Evolutionary conservation across 2,888 invertebrate genomes (phyloP), one percentile per base, ranked within the genome.

Genomic region (Sphinx pinastri): DNA sequence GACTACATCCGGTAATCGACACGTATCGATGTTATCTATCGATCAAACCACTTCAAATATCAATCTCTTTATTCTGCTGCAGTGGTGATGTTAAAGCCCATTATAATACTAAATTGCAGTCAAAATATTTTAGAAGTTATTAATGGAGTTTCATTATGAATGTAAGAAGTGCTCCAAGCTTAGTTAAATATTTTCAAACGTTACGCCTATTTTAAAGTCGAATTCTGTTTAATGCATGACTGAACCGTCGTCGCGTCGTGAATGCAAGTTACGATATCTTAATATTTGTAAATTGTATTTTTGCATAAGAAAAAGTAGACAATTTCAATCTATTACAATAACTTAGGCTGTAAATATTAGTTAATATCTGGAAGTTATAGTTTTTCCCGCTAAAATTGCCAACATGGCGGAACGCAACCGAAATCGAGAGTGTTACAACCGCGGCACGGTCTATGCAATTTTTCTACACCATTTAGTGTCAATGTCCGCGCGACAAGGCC

Each of bases 401-500:
- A 71, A 72, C 72, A 57, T 71, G 68, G 31, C 72, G 72, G 79
- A 76, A 80, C 81, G 84, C 84, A 83, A 84, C 78, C 80, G 81
- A 85, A 83, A 86, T 81, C 78, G 78, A 81, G 77, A 80, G 81
- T 81, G 77, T 80, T 82, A 81, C 82, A 80, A 82, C 73, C 76
- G 77, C 70, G 72, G 75, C 77, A 78, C 78, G 77, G 72, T 70
- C 76, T 77, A 76, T 81, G 84, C 82, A 83, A 83, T 88, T 86
- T 84, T 87, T 81, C 79, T 76, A 80, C 75, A 73, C 75, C 75
- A 76, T 79, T 81, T 73, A 73, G 81, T 82, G 87, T 86, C 88
- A 88, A 88, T 80, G 88, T 80, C 86, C 88, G 85, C 74, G 73
- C 72, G 71, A 83, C 88, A 85, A 88, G 88, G 87, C 86, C 84